A percentile compares a stretch with the other conserved stretches of the same genome.
These are phyloP conservation scores for Stercorarius parasiticus DNA, from an alignment of 2,113 vertebrate genomes.

Conservation along the genomic window DNA sequence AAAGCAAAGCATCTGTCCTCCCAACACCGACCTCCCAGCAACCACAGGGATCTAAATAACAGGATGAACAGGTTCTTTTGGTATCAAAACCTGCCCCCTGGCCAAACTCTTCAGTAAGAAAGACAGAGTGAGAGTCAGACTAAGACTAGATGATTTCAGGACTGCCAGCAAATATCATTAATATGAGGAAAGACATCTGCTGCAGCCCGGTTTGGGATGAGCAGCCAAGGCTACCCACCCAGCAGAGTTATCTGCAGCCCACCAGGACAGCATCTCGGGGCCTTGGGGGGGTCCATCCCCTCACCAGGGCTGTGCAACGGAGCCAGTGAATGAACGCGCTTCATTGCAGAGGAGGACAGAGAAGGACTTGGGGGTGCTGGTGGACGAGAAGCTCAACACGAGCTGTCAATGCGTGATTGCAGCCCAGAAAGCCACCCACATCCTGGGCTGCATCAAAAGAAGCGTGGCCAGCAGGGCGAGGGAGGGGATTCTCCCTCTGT, in stretches of 20 bases:
- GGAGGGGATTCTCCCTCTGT: background rate
- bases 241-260: background rate
- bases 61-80: fast-evolving
- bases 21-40: background rate
- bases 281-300: background rate
- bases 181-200: fast-evolving
- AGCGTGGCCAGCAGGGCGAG: background rate
- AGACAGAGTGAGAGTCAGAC: too few relatives aligned
- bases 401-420: background rate
- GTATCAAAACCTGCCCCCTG: background rate
- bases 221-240: background rate
- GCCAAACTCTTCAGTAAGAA: background rate
- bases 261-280: background rate
- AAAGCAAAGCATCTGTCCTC: background rate
- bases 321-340: fast-evolving
- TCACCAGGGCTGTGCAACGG: fast-evolving
- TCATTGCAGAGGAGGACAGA: fast-evolving
- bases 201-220: fast-evolving
- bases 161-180: background rate
- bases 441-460: background rate
- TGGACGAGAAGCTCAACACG: background rate
- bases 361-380: background rate
- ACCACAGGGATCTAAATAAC: fast-evolving
- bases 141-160: fast-evolving
- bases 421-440: background rate